Base-by-base conservation (phyloP, 2,797 vertebrate species). In the Sebastes melanostomus region DNA sequence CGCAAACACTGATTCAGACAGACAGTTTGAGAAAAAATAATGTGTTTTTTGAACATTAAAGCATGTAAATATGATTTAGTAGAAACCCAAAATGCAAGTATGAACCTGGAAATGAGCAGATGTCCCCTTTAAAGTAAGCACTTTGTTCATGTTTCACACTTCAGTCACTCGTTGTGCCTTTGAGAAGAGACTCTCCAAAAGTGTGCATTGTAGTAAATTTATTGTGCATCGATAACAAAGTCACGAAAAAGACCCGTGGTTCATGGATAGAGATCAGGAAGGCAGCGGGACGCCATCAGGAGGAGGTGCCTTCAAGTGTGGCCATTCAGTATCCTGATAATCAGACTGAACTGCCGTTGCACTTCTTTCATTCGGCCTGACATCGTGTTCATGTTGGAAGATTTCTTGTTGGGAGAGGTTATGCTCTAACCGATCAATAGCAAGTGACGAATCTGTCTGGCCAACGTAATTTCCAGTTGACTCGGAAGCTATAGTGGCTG, bases 31-130 rank as follows among this genome's bases (percentile, higher is more conserved):
- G 14, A 18, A 18, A 46, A 46, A 46, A 46, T 8, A 46, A 18
- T 46, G 42, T 46, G 3, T 46, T 46, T 46, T 3, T 46, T 46
- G 3, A 46, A 46, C 42, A 46, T 46, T 46, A 46, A 46, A 46
- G 42, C 3, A 46, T 1, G 42, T 46, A 46, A 46, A 18, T 0
- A 46, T 46, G 0, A 46, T 46, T 0, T 46, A 20, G 1, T 50
- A 50, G 46, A 50, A 50, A 50, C 18, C 46, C 46, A 8, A 50
- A 50, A 2, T 20, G 46, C 46, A 50, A 50, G 18, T 50, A 20
- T 50, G 46, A 20, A 50, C 46, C 18, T 50, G 46, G 46, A 50
- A 9, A 50, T 50, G 46, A 50, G 46, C 46, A 50, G 16, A 50
- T 50, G 18, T 50, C 18, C 16, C 46, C 46, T 50, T 50, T 50